Base-by-base conservation (phyloP, 1,140 invertebrate genomes). In the Cotesia glomerata region DNA sequence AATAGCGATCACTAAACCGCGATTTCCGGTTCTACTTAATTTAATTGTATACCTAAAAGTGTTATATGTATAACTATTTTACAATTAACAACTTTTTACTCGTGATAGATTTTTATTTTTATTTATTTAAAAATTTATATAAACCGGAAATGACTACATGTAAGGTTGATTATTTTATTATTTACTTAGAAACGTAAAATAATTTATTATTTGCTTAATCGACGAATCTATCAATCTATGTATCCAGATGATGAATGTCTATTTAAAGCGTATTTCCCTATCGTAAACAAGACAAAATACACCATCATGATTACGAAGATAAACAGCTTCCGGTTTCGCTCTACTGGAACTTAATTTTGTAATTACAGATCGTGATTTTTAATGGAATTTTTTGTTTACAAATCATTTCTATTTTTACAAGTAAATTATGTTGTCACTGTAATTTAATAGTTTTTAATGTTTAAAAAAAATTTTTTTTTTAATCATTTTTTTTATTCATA, bases 291-390 rank as follows among this genome's bases (percentile, higher is more conserved):
- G 49, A 65, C 63, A 65, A 65, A 45, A 45, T 45, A 45, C 39
- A 45, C 5, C 5, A 45, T 45, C 39, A 45, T 18, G 36, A 65
- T 65, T 65, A 51, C 63, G 63, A 65, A 39, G 14, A 65, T 65
- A 13, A 16, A 65, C 18, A 16, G 49, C 26, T 65, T 65, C 63
- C 63, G 36, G 63, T 51, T 32, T 4, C 8, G 11, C n/a, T 62
- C 36, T 65, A 18, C 35, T 65, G 63, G 63, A 65, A 69, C 52
- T 59, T 61, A 58, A 61, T 18, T 26, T 59, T 35, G 39, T 59
- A 59, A 59, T 59, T 59, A 34, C 11, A 8, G 45, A 39, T 65
- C n/a, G 9, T 39, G 5, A 39, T 45, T 9, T 9, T 45, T 45
- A 9, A 7, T 45, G 39, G 39, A 45, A 45, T 45, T 45, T 45